phyloP scores from a whole-genome alignment of 2,113 vertebrate species.

The Mustelus asterias region DNA sequence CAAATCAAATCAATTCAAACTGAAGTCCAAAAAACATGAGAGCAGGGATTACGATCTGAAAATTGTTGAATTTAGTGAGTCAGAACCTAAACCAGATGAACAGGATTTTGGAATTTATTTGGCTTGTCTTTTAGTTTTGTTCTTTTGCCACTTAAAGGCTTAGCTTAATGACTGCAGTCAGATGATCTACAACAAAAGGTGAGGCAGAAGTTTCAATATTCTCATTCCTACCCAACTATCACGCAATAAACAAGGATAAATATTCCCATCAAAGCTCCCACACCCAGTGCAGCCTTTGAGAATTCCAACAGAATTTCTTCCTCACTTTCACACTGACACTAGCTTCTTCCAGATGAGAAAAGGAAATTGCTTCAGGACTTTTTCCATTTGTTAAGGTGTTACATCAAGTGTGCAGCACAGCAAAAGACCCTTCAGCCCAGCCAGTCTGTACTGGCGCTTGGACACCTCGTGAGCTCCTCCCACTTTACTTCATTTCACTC shows the following conservation, averaged over 20 bases:
- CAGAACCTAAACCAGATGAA: not conserved
- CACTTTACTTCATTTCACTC: not conserved
- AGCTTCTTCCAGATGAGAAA: not conserved
- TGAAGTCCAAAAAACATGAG: not conserved
- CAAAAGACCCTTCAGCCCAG: not conserved
- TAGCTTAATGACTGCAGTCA: not conserved
- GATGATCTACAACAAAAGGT: not conserved
- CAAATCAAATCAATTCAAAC: no score
- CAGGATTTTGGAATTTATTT: not conserved
- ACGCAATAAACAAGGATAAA: not conserved
- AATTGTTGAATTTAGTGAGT: not conserved
- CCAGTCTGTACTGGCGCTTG: not conserved
- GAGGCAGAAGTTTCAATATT: not conserved
- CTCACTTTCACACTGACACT: not conserved
- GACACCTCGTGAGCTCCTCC: no score
- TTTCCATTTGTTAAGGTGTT: not conserved
- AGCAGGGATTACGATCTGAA: not conserved
- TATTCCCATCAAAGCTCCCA: not conserved
- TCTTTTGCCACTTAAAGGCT: not conserved
- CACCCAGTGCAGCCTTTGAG: not conserved
- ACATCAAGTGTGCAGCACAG: not conserved
- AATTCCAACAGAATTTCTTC: not conserved
- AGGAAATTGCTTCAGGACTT: not conserved
- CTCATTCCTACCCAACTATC: not conserved
- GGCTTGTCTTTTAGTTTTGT: not conserved